Conservation (phyloP, 2,888 invertebrate species). For the Apamea crenata region DNA sequence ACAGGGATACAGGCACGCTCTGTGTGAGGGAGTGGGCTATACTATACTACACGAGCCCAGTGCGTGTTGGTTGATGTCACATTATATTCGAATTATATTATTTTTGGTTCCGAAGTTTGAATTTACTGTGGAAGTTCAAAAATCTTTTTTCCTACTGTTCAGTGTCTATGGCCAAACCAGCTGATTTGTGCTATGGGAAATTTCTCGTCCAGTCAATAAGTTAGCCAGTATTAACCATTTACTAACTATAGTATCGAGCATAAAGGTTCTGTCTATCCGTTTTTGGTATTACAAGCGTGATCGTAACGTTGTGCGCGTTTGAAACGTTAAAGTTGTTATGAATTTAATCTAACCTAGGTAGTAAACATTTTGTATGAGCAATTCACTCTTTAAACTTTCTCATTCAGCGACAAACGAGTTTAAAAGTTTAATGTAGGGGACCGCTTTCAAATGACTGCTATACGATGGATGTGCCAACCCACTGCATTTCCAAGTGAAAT, state of each 20-base stretch:
- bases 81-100: background rate
- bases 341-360: slow-evolving; percentile 45
- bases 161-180: background rate
- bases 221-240: background rate
- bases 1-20: background rate
- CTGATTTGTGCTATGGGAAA: background rate
- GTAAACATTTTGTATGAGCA: slow-evolving; percentile 49
- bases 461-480: slow-evolving; percentile 22
- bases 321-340: slow-evolving; percentile 27
- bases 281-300: background rate
- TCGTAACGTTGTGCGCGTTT: background rate
- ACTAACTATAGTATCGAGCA: no score
- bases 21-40: background rate
- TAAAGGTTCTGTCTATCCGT: background rate
- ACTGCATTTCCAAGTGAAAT: slow-evolving; percentile 45
- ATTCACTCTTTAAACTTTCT: slow-evolving; percentile 55
- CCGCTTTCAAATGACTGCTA: slow-evolving; percentile 33
- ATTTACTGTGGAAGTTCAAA: background rate
- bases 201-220: background rate
- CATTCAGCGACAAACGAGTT: slow-evolving; percentile 45
- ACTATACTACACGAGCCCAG: background rate
- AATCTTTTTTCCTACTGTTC: background rate
- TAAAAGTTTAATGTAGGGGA: slow-evolving; percentile 47
- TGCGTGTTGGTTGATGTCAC: background rate
- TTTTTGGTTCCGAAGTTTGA: background rate